These are phyloP conservation scores for Ictidomys tridecemlineatus DNA, from an alignment of 2,113 vertebrate species.

Conservation along the genomic window DNA sequence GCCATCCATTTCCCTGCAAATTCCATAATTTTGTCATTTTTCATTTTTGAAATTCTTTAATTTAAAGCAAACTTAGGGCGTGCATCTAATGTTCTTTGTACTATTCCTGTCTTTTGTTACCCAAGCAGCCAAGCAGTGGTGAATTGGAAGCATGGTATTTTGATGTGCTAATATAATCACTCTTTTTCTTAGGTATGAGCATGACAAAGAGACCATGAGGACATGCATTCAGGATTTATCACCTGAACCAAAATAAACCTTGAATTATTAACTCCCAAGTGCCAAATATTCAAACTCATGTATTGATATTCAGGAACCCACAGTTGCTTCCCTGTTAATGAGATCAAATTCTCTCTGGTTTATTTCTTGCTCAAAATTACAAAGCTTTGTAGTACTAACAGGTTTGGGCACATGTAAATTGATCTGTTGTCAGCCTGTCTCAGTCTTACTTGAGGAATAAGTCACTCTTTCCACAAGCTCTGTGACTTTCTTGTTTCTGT, in stretches of 20 bases:
- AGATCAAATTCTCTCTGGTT: slow-evolving; percentile 72
- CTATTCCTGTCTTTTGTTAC: background rate
- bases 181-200: slow-evolving; percentile 13
- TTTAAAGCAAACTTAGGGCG: background rate
- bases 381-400: slow-evolving; percentile 39
- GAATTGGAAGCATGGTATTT: slow-evolving; percentile 19
- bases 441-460: slow-evolving; percentile 65
- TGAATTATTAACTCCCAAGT: slow-evolving; percentile 69
- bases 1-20: too few species aligned
- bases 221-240: slow-evolving; percentile 31
- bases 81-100: background rate
- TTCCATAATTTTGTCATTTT: too few species aligned
- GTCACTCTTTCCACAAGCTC: slow-evolving; percentile 54
- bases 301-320: slow-evolving; percentile 55
- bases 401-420: slow-evolving; percentile 60
- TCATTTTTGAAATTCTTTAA: background rate
- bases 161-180: slow-evolving; percentile 58
- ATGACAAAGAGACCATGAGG: slow-evolving; percentile 39
- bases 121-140: background rate
- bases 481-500: slow-evolving; percentile 67
- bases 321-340: slow-evolving; percentile 51
- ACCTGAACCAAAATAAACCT: slow-evolving; percentile 30
- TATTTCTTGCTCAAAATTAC: slow-evolving; percentile 64
- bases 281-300: slow-evolving; percentile 63
- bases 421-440: slow-evolving; percentile 46